Percentiles rank a stretch among this genome's conserved stretches.
Conservation (phyloP, 2,888 invertebrate genomes). For the Agelastica alni region DNA sequence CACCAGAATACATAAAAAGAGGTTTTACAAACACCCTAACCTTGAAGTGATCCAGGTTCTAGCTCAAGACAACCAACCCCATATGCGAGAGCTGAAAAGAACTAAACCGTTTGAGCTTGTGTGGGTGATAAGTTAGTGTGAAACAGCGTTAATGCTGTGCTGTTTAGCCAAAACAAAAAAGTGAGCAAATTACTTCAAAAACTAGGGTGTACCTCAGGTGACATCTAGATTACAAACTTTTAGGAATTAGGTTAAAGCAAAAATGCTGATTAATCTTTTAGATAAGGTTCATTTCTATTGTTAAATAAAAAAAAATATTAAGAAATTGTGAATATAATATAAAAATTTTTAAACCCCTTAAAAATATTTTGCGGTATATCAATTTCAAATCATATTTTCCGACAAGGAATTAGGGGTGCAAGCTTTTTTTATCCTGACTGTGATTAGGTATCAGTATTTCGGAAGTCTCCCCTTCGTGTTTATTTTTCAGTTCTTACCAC, state of each 20-base stretch:
- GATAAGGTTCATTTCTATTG: too few species aligned
- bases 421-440: not conserved
- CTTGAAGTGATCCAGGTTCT: not conserved
- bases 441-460: not conserved
- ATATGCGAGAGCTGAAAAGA: not conserved
- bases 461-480: not conserved
- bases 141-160: not conserved
- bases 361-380: not conserved
- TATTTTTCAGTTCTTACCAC: conserved; percentile 4
- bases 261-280: not conserved
- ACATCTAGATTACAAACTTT: too few species aligned
- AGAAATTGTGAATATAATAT: too few species aligned
- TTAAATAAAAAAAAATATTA: too few species aligned
- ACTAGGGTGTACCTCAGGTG: not conserved
- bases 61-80: not conserved
- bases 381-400: conserved; percentile 3
- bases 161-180: not conserved
- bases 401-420: not conserved
- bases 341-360: too few species aligned
- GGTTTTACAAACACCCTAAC: not conserved
- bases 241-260: not conserved
- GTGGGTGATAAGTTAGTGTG: not conserved
- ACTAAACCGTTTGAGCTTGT: too few species aligned
- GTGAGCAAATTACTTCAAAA: not conserved
- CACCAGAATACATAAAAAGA: not conserved